Evolutionary conservation across 1,140 invertebrate genomes (phyloP).

Genomic region (Nilaparvata lugens): DNA sequence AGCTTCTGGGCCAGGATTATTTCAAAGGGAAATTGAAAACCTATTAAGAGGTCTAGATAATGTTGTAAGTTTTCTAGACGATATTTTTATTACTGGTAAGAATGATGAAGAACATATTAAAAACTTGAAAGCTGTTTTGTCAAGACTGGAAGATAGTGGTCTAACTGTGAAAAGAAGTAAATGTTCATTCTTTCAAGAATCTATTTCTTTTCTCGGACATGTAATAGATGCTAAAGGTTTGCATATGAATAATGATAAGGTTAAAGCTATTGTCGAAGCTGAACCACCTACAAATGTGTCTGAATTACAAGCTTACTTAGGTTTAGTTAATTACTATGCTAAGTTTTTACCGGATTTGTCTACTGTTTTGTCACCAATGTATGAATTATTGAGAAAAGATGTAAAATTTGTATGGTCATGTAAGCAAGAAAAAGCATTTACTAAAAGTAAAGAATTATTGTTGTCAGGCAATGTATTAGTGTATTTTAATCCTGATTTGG

Average conservation of each 20-base stretch:
- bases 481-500: conserved; percentile 31
- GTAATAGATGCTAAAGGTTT: conserved; percentile 1
- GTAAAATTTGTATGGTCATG: conserved; percentile 1
- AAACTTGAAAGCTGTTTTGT: conserved; percentile 1
- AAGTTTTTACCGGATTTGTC: conserved; percentile 15
- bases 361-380: conserved; percentile 16
- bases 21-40: too few species aligned
- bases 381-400: conserved; percentile 12
- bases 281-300: neutral
- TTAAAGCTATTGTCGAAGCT: neutral
- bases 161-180: neutral
- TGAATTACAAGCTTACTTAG: neutral
- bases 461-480: conserved; percentile 20
- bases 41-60: neutral
- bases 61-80: neutral
- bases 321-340: conserved; percentile 5
- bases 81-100: neutral
- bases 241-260: neutral
- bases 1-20: too few species aligned
- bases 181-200: neutral
- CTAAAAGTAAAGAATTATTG: conserved; percentile 32
- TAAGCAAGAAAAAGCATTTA: conserved; percentile 29
- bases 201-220: neutral
- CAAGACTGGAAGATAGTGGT: neutral
- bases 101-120: neutral